Base-by-base conservation (phyloP, 2,888 invertebrate genomes). In the Andrena trimmerana region DNA sequence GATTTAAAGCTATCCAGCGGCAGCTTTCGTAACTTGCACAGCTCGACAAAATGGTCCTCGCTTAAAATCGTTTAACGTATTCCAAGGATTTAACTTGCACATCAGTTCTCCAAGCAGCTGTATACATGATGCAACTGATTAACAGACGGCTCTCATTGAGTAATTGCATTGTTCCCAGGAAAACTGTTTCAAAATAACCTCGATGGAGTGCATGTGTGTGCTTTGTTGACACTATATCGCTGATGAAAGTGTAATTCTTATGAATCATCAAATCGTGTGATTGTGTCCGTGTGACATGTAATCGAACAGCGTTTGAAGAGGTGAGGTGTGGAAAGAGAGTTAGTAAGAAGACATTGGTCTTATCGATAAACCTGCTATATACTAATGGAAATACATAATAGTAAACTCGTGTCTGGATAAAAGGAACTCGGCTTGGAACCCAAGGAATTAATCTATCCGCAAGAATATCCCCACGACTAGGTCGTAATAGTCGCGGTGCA, bases 181-280 rank as follows among this genome's bases (percentile, higher is more conserved):
- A 79, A 54, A 69, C 8, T 20, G 63, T 73, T 73, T 81, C 80
- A 54, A 73, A 73, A 69, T 65, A 65, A 50, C 63, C 20, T 57
- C 7, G 16, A 16, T 24, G 42, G 24, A 42, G 29, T n/a, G 20
- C 24, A 20, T 8, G 27, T 5, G 31, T 52, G 33, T 20, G 54
- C 54, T 24, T 50, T 5, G n/a, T 36, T 27, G 60, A 76, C 76
- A n/a, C 10, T 10, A 20, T n/a, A n/a, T 36, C 29, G 62, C 8
- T 50, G 29, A 62, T 33, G 71, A 78, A 67, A 65, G 65, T 57
- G 8, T 54, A 74, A 67, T 54, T 24, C 7, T n/a, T 31, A 10
- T 68, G 75, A 71, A 71, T 81, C 75, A 83, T 71, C 70, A 7
- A 29, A 71, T 48, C 3, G n/a, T 0, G 31, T 10, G 16, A 67